Evolutionary conservation across 2,888 invertebrate species (phyloP), one percentile per base, ranked within the genome.

Genomic region (Papilio gigon): DNA sequence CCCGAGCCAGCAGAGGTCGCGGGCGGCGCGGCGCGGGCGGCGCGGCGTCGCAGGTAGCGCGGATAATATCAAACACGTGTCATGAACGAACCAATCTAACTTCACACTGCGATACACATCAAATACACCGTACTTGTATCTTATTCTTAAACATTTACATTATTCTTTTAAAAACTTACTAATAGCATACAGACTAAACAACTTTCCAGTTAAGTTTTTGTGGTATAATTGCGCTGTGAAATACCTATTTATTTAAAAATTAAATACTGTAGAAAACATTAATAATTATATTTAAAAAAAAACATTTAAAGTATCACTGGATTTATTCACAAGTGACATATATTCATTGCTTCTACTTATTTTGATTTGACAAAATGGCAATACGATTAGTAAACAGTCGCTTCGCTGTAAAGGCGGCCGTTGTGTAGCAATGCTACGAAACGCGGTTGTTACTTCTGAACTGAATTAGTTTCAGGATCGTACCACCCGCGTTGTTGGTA

Each of bases 71-170:
- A 72, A 62, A 65, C 66, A 72, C 72, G 74, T 75, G 69, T 65
- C 61, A 72, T 74, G 75, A 76, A 73, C 75, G 73, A 75, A 75
- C 72, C 73, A 75, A 78, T 76, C 73, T 73, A 77, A 76, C 75
- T 78, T 76, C 66, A 56, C 27, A 6, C 50, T 30, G 14, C 27
- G 27, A n/a, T 5, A 27, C 25, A n/a, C 53, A 9, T 17, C 53
- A 30, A 17, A 30, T 30, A 56, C 53, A 56, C 53, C 11, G 53
- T 27, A 44, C 20, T 35, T 11, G 8, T 11, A 35, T 35, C 11
- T n/a, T n/a, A n/a, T n/a, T n/a, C n/a, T n/a, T n/a, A n/a, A n/a
- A n/a, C n/a, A n/a, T n/a, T n/a, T n/a, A n/a, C n/a, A n/a, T n/a
- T n/a, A n/a, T n/a, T n/a, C n/a, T n/a, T n/a, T n/a, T n/a, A n/a